Percentiles rank a stretch among this genome's conserved stretches.
Conservation (phyloP, 30 jellyfish, hydroid and myxozoan genomes). For the Nemopilema nomurai region DNA sequence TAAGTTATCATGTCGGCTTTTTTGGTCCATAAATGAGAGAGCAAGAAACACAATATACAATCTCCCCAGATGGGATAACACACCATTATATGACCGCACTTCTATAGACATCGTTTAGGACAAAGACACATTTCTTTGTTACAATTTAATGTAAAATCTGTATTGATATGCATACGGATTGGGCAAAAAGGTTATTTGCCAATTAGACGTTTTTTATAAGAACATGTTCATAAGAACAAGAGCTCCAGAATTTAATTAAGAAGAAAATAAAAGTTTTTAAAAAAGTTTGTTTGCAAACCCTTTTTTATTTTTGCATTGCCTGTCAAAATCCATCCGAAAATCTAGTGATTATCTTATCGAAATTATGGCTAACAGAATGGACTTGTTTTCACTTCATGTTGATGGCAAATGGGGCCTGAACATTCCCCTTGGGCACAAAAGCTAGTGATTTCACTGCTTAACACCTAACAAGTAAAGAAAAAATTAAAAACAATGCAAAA, state of each 20-base stretch:
- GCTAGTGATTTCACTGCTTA: neutral
- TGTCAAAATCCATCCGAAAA: neutral
- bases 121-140: neutral
- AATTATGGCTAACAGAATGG: neutral
- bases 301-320: neutral
- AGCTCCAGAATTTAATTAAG: neutral
- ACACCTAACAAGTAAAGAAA: neutral
- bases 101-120: neutral
- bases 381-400: neutral
- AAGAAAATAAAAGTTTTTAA: neutral
- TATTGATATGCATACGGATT: neutral
- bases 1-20: neutral
- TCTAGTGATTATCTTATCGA: neutral
- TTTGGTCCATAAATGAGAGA: neutral
- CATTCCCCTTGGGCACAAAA: neutral
- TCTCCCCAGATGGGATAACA: neutral
- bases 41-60: neutral
- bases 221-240: neutral
- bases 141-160: neutral
- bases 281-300: neutral
- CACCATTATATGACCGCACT: neutral
- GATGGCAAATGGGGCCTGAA: neutral
- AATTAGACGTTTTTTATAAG: neutral
- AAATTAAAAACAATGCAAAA: neutral
- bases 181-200: neutral